Evolutionary conservation across 2,888 invertebrate species (phyloP), one percentile per base, ranked within the genome.

Genomic region (Prosopocoilus inquinatus): DNA sequence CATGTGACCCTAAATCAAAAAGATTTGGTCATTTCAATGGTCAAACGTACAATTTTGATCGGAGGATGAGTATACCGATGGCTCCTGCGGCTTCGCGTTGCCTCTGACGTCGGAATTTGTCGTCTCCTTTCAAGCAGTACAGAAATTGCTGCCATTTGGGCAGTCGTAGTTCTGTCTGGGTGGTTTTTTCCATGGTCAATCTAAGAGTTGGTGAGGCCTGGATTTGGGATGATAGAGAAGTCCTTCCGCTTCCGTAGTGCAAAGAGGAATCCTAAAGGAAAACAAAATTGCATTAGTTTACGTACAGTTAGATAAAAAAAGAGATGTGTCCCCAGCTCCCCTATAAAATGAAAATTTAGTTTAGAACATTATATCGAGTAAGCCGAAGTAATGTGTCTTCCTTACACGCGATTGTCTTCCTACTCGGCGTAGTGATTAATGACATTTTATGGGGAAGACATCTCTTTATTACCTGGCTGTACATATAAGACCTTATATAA

Each of bases 81-180:
- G 47, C 47, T 12, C 59, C 85, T 0, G 90, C 89, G 1, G 90
- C 90, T 71, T 90, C 90, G 2, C 88, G 78, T 72, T 90, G 88
- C 47, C 90, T 77, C 69, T 87, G 85, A 59, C 84, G 82, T 43
- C 93, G 80, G 74, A 89, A 91, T 51, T 85, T 84, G 63, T 88
- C 88, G 69, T 91, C 89, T 0, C 90, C 90, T 39, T 86, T 85
- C 11, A 93, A 81, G 69, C 93, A 94, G 75, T 90, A 88, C 64
- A 91, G 79, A 66, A 92, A 83, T 70, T 93, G 91, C 51, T 85
- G 82, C 87, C 90, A 90, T 67, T 87, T 86, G 1, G 91, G 89
- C 45, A 90, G 82, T 51, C 85, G 79, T 12, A 80, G 79, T 70
- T 92, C 91, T 0, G 92, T 92, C 78, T 92, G 92, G 1, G 92